Percentiles rank a stretch among this genome's conserved stretches.
Evolutionary conservation across 2,797 vertebrate species (phyloP).

Genomic region (Kryptolebias ocellatus): DNA sequence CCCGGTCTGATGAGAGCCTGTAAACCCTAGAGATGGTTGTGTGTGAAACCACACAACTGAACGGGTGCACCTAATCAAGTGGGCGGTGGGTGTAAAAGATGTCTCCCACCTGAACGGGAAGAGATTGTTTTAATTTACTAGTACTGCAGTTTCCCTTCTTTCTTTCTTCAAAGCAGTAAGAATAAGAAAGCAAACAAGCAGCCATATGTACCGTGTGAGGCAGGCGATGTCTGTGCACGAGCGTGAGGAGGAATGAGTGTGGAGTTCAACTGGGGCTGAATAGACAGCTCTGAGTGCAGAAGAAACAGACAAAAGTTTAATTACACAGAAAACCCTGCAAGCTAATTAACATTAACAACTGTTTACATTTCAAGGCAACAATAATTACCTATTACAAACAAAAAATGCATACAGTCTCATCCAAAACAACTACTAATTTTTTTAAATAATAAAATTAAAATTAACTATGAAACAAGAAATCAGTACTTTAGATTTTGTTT

Average conservation of each 20-base stretch:
- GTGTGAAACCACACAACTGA: too few species aligned
- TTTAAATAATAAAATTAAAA: too few species aligned
- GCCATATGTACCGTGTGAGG: slow-evolving; percentile 78
- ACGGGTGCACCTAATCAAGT: too few species aligned
- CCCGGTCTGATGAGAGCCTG: too few species aligned
- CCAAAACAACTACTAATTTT: background rate
- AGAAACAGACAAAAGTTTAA: slow-evolving; percentile 22
- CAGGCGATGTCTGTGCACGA: slow-evolving; percentile 85
- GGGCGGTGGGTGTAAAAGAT: too few species aligned
- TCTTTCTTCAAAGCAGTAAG: background rate
- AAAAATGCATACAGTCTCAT: background rate
- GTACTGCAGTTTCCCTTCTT: background rate
- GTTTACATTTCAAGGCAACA: background rate
- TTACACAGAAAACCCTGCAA: background rate
- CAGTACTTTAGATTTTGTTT: background rate
- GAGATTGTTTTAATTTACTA: too few species aligned
- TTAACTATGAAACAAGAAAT: background rate
- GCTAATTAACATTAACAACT: background rate
- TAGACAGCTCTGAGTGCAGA: slow-evolving; percentile 87
- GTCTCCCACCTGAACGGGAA: too few species aligned
- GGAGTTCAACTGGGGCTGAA: slow-evolving; percentile 91
- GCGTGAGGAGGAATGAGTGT: slow-evolving; percentile 94
- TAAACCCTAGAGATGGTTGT: too few species aligned
- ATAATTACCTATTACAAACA: too few species aligned
- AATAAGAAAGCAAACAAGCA: background rate